phyloP scores from a whole-genome alignment of 2,888 invertebrate genomes.

The Frankliniella intonsa region DNA sequence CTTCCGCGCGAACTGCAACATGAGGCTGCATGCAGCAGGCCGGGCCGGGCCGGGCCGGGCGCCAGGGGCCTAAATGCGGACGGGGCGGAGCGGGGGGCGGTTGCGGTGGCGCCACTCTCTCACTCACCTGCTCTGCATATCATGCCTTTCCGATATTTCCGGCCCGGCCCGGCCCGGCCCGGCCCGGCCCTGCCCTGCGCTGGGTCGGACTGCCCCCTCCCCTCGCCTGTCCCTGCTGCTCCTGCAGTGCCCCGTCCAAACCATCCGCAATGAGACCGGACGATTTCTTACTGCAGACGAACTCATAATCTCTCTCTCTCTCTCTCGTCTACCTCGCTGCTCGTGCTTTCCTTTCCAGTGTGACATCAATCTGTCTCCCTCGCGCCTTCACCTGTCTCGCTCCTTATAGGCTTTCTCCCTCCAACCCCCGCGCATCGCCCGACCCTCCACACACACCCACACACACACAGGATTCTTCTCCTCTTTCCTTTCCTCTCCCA shows the following conservation, averaged over 20 bases:
- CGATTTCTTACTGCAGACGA: no score
- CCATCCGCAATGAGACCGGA: slow-evolving; percentile 3
- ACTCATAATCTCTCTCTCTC: not conserved
- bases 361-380: slow-evolving; percentile 28
- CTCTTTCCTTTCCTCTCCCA: slow-evolving; percentile 36
- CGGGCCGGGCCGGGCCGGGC: not conserved
- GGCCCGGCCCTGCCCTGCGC: slow-evolving; percentile 27
- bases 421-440: slow-evolving; percentile 28
- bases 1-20: no score
- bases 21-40: not conserved
- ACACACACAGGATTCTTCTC: slow-evolving; percentile 31
- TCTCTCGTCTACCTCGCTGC: not conserved
- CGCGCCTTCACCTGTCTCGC: slow-evolving; percentile 22
- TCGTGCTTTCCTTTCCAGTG: not conserved
- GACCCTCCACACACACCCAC: slow-evolving; percentile 17
- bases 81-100: not conserved
- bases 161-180: not conserved
- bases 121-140: not conserved
- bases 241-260: not conserved
- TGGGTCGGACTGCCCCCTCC: not conserved
- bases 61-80: not conserved
- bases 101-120: not conserved
- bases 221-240: not conserved
- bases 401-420: slow-evolving; percentile 29
- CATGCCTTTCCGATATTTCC: not conserved